Percentiles rank a stretch among this genome's conserved stretches.
phyloP scores from a whole-genome alignment of 2,797 vertebrate genomes.

The Pseudopleuronectes americanus region DNA sequence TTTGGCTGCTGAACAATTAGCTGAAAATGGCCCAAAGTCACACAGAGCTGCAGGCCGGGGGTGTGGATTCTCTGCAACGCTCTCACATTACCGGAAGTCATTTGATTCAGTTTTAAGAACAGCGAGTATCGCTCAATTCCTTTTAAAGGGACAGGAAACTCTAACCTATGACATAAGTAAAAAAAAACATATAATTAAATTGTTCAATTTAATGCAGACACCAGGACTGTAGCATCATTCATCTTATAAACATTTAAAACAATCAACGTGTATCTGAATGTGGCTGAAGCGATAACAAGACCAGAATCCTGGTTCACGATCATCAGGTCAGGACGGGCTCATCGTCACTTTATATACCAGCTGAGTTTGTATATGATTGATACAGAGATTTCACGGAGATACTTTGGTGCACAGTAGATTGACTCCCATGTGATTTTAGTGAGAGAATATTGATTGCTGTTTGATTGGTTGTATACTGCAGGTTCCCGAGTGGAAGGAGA shows the following conservation, averaged over 20 bases:
- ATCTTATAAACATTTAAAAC: not conserved
- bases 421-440: no score
- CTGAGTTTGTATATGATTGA: no score
- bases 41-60: constrained; percentile 38
- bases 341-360: no score
- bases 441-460: no score
- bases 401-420: no score
- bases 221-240: not conserved
- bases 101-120: constrained; percentile 23
- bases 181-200: no score
- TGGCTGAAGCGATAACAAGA: constrained; percentile 30
- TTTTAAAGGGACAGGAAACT: constrained; percentile 13
- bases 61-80: constrained; percentile 40
- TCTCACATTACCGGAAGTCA: constrained; percentile 42
- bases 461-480: no score
- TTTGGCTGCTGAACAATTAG: constrained; percentile 50
- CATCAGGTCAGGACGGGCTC: no score
- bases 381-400: no score
- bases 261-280: no score
- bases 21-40: constrained; percentile 52
- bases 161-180: not conserved
- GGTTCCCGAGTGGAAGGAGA: no score
- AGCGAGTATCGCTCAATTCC: not conserved
- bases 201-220: no score
- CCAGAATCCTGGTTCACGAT: not conserved